Conservation (phyloP, 2,888 invertebrate species). For the Atethmia centrago region DNA sequence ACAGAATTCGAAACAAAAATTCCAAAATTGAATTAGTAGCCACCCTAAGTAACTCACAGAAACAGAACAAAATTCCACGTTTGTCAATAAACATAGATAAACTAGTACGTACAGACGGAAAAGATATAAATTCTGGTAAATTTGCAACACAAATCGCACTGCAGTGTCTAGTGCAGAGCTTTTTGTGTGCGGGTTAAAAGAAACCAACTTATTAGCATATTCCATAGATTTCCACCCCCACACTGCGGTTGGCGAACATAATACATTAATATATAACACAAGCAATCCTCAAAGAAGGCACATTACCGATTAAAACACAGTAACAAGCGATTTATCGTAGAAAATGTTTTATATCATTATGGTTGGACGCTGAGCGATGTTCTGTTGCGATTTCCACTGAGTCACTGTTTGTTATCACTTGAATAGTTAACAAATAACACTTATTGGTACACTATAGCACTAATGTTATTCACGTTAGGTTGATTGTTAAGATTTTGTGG, state of each 20-base stretch:
- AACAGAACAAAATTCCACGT: slow-evolving; percentile 25
- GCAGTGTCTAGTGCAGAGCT: slow-evolving; percentile 90
- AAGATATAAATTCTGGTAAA: slow-evolving; percentile 77
- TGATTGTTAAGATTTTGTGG: slow-evolving; percentile 76
- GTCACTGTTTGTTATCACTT: slow-evolving; percentile 65
- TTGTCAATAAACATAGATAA: slow-evolving; percentile 55
- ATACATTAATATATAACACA: slow-evolving; percentile 62
- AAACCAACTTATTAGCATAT: slow-evolving; percentile 89
- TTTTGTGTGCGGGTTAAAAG: slow-evolving; percentile 88
- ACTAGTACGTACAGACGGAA: slow-evolving; percentile 55
- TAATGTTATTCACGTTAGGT: slow-evolving; percentile 70
- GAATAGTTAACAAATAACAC: slow-evolving; percentile 62
- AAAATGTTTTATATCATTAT: slow-evolving; percentile 88
- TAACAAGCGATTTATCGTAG: slow-evolving; percentile 86
- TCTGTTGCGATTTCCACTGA: slow-evolving; percentile 67
- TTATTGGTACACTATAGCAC: slow-evolving; percentile 71
- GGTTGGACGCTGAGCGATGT: slow-evolving; percentile 77
- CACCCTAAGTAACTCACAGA: slow-evolving; percentile 36
- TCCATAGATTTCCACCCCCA: slow-evolving; percentile 81
- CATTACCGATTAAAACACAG: slow-evolving; percentile 86
- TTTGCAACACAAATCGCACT: slow-evolving; percentile 90
- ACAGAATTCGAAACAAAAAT: slow-evolving; percentile 49
- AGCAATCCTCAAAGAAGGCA: slow-evolving; percentile 77
- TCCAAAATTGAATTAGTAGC: slow-evolving; percentile 39
- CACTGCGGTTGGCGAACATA: slow-evolving; percentile 72